These are phyloP conservation scores for Leuciscus waleckii DNA, from an alignment of 2,797 vertebrate species.

Conservation along the genomic window DNA sequence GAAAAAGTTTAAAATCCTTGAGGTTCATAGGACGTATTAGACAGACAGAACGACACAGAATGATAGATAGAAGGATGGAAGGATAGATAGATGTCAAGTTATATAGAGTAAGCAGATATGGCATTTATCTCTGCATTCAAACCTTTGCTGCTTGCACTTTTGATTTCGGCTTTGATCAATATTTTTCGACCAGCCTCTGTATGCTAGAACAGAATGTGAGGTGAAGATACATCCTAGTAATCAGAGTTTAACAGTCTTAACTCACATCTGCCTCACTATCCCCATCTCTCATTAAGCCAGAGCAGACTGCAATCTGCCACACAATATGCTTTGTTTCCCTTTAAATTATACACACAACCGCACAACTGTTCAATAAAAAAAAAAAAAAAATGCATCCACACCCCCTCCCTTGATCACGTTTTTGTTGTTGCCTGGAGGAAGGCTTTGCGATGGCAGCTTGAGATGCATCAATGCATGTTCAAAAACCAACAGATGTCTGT, in stretches of 20 bases:
- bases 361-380: conserved; percentile 56
- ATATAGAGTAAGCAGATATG: not conserved
- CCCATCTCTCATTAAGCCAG: conserved; percentile 76
- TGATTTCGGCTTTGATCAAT: conserved; percentile 4
- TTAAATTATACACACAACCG: conserved; percentile 70
- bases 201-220: conserved; percentile 12
- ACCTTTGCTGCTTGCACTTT: not conserved
- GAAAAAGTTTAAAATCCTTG: not conserved
- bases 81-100: not conserved
- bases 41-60: not conserved
- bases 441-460: conserved; percentile 45
- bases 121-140: not conserved
- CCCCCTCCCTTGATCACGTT: conserved; percentile 1
- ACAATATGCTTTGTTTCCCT: conserved; percentile 80
- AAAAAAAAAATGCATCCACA: not conserved
- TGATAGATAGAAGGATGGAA: not conserved
- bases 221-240: conserved; percentile 45
- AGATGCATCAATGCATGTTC: conserved; percentile 45
- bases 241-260: conserved; percentile 55
- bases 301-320: conserved; percentile 79
- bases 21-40: not conserved
- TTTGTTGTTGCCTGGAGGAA: conserved; percentile 46
- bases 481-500: conserved; percentile 57
- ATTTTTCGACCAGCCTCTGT: conserved; percentile 30
- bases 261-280: conserved; percentile 59